These are phyloP conservation scores for Toxotes lorentzi DNA, from an alignment of 2,797 vertebrate genomes.

Conservation along the genomic window DNA sequence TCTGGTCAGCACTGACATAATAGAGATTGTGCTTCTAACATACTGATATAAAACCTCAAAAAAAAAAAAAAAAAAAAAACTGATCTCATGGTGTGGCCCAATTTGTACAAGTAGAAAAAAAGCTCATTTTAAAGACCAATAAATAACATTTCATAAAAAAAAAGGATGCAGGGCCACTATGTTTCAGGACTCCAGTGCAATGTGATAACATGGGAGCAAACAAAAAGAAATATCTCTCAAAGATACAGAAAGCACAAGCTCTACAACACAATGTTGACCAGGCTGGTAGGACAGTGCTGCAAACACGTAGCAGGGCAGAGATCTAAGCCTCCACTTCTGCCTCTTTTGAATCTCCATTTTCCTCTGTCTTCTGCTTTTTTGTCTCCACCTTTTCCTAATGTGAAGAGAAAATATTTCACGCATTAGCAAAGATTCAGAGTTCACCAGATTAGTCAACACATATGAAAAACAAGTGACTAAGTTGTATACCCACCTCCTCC, in stretches of 20 bases:
- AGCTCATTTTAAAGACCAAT: conserved; percentile 88
- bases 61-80: conserved; percentile 73
- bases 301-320: conserved; percentile 63
- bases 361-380: conserved; percentile 91
- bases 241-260: conserved; percentile 89
- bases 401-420: neutral
- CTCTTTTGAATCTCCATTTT: conserved; percentile 89
- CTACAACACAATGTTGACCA: conserved; percentile 87
- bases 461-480: conserved; percentile 12
- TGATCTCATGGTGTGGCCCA: conserved; percentile 78
- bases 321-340: conserved; percentile 86
- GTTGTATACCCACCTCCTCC: conserved; percentile 63
- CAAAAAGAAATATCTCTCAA: conserved; percentile 81
- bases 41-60: conserved; percentile 71
- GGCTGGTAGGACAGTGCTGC: conserved; percentile 84
- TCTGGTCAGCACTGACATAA: conserved; percentile 84
- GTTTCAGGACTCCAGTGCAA: conserved; percentile 90
- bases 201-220: conserved; percentile 82
- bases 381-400: conserved; percentile 85
- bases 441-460: conserved; percentile 8
- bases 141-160: conserved; percentile 90
- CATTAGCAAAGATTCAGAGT: conserved; percentile 26
- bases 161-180: conserved; percentile 84
- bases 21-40: conserved; percentile 88
- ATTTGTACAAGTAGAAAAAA: conserved; percentile 81